These are phyloP conservation scores for Tenrec ecaudatus DNA, from an alignment of 2,113 vertebrate species.

Conservation along the genomic window DNA sequence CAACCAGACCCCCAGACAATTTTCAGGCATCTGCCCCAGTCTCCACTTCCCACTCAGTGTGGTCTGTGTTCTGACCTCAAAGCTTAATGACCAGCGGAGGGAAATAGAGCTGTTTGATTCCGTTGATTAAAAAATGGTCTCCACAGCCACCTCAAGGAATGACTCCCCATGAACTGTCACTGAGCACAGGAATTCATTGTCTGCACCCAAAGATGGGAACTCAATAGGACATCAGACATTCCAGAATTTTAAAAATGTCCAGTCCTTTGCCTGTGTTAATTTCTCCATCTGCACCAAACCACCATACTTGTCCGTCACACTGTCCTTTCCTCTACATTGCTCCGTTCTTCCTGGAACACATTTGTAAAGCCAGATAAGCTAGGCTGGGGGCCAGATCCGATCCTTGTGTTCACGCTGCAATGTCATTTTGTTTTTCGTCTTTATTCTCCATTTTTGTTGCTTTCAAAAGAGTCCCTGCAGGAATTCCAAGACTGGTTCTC, in stretches of 20 bases:
- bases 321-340: neutral
- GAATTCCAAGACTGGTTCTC: slow-evolving; percentile 94
- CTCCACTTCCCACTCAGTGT: rapidly evolving
- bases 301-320: neutral
- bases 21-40: rapidly evolving
- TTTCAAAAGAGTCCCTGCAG: slow-evolving; percentile 90
- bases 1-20: neutral
- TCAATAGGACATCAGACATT: neutral
- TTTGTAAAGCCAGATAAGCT: neutral
- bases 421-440: neutral
- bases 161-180: neutral
- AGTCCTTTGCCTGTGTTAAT: neutral
- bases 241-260: neutral
- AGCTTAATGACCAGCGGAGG: rapidly evolving
- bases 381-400: neutral
- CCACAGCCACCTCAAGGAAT: neutral
- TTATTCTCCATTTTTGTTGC: slow-evolving; percentile 34
- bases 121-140: neutral
- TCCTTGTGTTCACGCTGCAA: neutral
- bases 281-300: neutral
- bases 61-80: neutral
- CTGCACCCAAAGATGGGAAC: neutral
- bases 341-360: slow-evolving; percentile 5
- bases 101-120: neutral
- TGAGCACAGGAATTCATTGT: neutral